A percentile compares a stretch with the other conserved stretches of the same genome.
Evolutionary conservation across 2,113 vertebrate species (phyloP).

Genomic region (Urocitellus parryii): DNA sequence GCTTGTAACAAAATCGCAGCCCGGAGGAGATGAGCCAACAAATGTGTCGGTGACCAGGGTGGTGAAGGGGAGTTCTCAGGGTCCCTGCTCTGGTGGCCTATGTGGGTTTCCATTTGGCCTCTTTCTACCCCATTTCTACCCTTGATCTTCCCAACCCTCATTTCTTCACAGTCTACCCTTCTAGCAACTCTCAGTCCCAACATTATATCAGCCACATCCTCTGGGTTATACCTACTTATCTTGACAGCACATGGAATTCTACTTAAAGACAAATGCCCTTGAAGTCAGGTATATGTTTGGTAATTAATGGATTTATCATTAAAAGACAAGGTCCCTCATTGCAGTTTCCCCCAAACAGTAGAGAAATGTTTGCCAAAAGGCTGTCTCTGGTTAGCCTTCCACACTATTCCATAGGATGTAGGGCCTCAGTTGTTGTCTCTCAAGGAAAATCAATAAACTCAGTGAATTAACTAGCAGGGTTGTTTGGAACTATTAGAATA

Average conservation of each 20-base stretch:
- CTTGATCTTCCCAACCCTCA: rapidly evolving
- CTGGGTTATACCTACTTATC: neutral
- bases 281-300: neutral
- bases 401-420: neutral
- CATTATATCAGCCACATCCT: neutral
- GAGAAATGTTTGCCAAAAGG: neutral
- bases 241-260: neutral
- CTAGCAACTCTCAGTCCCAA: neutral
- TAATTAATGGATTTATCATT: constrained; percentile 15
- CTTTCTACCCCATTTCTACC: neutral
- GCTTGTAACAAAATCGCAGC: neutral
- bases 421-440: neutral
- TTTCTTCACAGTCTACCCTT: neutral
- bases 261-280: neutral
- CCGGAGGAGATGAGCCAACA: neutral
- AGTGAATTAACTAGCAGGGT: neutral
- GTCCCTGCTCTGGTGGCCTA: neutral
- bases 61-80: neutral
- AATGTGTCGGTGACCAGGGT: neutral
- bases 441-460: constrained; percentile 4
- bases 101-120: neutral
- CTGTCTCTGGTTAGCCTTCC: neutral
- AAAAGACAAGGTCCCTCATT: neutral
- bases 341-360: constrained; percentile 1
- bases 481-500: neutral